Conservation (phyloP, 1,140 invertebrate species). For the Palaemon carinicauda region DNA sequence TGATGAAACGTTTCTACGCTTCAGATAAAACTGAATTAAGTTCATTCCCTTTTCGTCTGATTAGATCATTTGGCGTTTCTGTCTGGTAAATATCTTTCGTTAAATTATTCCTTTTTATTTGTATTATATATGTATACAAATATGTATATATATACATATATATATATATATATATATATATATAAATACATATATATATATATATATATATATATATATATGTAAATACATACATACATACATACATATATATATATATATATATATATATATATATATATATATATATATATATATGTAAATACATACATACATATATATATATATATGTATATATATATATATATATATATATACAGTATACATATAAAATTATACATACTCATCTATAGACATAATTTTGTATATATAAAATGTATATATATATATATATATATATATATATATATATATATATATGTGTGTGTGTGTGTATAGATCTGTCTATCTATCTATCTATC, state of each 20-base stretch:
- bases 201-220: not conserved
- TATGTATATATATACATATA: too few species aligned
- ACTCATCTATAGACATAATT: not conserved
- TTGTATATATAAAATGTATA: not conserved
- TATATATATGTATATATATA: not conserved
- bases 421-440: slow-evolving; percentile 1
- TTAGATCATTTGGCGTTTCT: too few species aligned
- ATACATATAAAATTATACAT: not conserved
- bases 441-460: not conserved
- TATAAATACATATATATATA: not conserved
- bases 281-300: not conserved
- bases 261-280: not conserved
- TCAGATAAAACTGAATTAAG: too few species aligned
- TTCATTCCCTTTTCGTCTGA: too few species aligned
- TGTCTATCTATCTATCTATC: not conserved
- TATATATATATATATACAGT: not conserved
- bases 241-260: not conserved
- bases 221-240: not conserved
- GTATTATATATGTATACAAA: slow-evolving; percentile 17
- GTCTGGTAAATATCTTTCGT: too few species aligned
- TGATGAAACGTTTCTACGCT: too few species aligned
- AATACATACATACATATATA: not conserved
- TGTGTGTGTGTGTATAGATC: not conserved
- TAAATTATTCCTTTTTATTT: too few species aligned
- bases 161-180: too few species aligned